Evolutionary conservation across 53 echinoderm and acorn worm genomes (phyloP).

Genomic region (Crossaster papposus): DNA sequence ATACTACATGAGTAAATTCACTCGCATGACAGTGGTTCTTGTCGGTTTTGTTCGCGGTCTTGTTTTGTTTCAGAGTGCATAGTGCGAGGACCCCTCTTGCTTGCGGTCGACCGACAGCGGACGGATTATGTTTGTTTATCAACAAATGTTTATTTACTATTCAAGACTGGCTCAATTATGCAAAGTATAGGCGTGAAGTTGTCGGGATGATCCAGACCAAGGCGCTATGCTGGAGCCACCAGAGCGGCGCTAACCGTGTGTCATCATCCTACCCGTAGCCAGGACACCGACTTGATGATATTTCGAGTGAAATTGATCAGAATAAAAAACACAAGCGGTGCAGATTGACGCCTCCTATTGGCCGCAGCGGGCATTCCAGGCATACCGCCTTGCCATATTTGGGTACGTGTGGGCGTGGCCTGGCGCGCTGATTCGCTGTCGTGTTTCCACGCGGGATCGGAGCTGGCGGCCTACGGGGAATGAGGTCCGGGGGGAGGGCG

Average conservation of each 20-base stretch:
- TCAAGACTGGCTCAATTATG: conserved; percentile 46
- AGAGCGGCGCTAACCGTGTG: conserved; percentile 11
- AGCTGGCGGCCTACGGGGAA: conserved; percentile 64
- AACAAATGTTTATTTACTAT: conserved; percentile 63
- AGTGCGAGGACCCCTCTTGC: conserved; percentile 40
- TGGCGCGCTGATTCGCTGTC: conserved; percentile 70
- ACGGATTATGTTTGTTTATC: conserved; percentile 56
- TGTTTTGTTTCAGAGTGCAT: background rate
- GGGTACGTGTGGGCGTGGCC: conserved; percentile 88
- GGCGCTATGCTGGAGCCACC: conserved; percentile 21
- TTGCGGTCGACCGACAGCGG: conserved; percentile 3
- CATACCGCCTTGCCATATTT: conserved; percentile 88
- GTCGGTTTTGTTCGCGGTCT: background rate
- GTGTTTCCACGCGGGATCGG: conserved; percentile 69
- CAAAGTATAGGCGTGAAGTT: conserved; percentile 55
- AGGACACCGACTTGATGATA: conserved; percentile 49
- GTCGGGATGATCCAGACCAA: background rate
- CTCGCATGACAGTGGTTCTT: background rate
- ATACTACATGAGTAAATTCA: background rate
- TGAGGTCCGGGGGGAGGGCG: conserved; percentile 62
- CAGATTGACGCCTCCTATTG: conserved; percentile 75
- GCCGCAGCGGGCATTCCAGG: conserved; percentile 70
- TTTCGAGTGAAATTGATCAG: conserved; percentile 63
- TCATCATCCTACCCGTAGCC: background rate
- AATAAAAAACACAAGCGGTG: conserved; percentile 35